Evolutionary conservation across 2,888 invertebrate species (phyloP).

Genomic region (Cantharis rustica): DNA sequence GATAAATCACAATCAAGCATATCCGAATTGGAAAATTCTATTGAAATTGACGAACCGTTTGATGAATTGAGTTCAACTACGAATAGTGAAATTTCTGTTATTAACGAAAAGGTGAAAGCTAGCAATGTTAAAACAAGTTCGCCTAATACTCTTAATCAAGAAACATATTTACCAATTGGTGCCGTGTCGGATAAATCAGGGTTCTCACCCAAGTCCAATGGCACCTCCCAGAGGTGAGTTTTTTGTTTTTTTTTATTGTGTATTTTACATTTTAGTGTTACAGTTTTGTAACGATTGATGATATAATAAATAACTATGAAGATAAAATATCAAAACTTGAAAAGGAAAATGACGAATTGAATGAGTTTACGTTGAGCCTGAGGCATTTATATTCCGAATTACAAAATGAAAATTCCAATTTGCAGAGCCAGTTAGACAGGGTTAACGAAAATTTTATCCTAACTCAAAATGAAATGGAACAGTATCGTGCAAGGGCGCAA

Average conservation of each 20-base stretch:
- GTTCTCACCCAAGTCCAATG: slow-evolving; percentile 2
- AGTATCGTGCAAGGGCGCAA: slow-evolving; percentile 80
- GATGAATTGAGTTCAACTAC: background rate
- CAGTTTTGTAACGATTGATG: slow-evolving; percentile 12
- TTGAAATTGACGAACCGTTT: background rate
- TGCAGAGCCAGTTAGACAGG: slow-evolving; percentile 47
- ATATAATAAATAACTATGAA: slow-evolving; percentile 35
- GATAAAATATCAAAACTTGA: slow-evolving; percentile 48
- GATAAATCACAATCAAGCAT: background rate
- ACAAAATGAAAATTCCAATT: slow-evolving; percentile 47
- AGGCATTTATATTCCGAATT: slow-evolving; percentile 50
- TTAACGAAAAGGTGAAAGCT: slow-evolving; percentile 10
- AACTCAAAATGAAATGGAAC: slow-evolving; percentile 65
- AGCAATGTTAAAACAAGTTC: slow-evolving; percentile 1
- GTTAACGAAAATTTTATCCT: slow-evolving; percentile 43
- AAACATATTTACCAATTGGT: background rate
- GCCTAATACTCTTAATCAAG: slow-evolving; percentile 8
- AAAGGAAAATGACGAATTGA: slow-evolving; percentile 46
- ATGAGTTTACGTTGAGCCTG: slow-evolving; percentile 48
- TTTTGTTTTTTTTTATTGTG: background rate
- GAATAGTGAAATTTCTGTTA: slow-evolving; percentile 5
- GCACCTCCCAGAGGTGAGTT: background rate
- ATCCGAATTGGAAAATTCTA: background rate
- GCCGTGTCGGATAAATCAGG: background rate
- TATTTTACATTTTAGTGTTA: background rate